Percentiles rank a stretch among this genome's conserved stretches.
These are phyloP conservation scores for Porites rus DNA, from an alignment of 92 coral and sea anemone species.

Conservation along the genomic window DNA sequence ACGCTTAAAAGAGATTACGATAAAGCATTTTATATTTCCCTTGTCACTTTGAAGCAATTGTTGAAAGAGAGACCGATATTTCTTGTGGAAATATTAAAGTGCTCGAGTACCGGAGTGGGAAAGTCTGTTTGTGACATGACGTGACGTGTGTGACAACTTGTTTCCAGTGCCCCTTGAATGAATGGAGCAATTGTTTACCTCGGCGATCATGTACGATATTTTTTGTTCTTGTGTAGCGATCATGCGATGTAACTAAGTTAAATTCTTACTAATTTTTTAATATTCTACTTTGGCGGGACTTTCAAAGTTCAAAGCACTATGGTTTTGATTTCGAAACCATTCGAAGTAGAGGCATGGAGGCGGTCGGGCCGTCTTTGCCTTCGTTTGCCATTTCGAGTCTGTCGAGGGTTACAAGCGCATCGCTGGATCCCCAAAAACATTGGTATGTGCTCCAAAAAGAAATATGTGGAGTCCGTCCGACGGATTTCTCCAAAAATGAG, in stretches of 20 bases:
- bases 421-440: slow-evolving; percentile 48
- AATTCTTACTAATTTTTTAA: slow-evolving; percentile 21
- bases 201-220: too few relatives aligned
- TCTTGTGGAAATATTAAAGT: too few relatives aligned
- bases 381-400: slow-evolving; percentile 35
- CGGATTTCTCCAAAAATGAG: slow-evolving; percentile 27
- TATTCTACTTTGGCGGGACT: slow-evolving; percentile 35
- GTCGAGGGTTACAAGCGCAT: slow-evolving; percentile 26
- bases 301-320: slow-evolving; percentile 33
- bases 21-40: too few relatives aligned
- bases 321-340: slow-evolving; percentile 30
- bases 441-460: slow-evolving; percentile 37
- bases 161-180: too few relatives aligned
- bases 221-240: too few relatives aligned
- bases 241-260: background rate
- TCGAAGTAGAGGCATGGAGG: slow-evolving; percentile 52
- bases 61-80: too few relatives aligned
- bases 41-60: too few relatives aligned
- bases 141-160: too few relatives aligned
- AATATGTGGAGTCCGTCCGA: slow-evolving; percentile 28
- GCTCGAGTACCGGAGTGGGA: too few relatives aligned
- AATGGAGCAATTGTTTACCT: too few relatives aligned
- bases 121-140: too few relatives aligned
- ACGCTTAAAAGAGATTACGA: too few relatives aligned
- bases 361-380: slow-evolving; percentile 37